These are phyloP conservation scores for Parazoanthus atlanticus DNA, from an alignment of 92 coral and sea anemone genomes.

Conservation along the genomic window DNA sequence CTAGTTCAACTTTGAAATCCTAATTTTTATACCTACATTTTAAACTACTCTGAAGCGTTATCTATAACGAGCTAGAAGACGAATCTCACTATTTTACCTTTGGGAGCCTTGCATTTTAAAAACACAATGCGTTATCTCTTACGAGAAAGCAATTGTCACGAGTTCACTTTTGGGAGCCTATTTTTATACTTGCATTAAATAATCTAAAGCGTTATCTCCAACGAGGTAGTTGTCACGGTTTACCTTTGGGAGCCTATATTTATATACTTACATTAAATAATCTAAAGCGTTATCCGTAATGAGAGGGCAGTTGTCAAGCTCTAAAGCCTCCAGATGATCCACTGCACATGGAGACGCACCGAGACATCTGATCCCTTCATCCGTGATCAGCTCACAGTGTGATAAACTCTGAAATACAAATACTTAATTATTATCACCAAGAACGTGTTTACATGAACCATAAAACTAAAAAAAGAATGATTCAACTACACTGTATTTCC, in stretches of 20 bases:
- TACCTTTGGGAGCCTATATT: too few species aligned
- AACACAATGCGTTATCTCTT: too few species aligned
- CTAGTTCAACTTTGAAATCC: neutral
- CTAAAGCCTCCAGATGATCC: constrained; percentile 92
- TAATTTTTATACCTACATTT: too few species aligned
- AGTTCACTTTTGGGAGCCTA: neutral
- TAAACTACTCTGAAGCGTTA: too few species aligned
- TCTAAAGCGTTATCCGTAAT: constrained; percentile 96
- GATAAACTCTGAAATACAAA: constrained; percentile 83
- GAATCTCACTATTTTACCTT: too few species aligned
- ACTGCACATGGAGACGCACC: constrained; percentile 96
- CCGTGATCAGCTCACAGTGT: constrained; percentile 96
- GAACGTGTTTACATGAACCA: neutral
- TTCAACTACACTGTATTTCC: neutral
- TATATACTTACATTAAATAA: constrained; percentile 80
- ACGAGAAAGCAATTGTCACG: too few species aligned
- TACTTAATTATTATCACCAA: neutral
- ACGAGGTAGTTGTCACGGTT: too few species aligned
- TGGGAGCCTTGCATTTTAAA: too few species aligned
- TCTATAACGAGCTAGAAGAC: too few species aligned
- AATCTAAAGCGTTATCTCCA: constrained; percentile 95
- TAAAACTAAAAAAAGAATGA: neutral
- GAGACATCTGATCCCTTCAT: constrained; percentile 91
- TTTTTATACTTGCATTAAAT: constrained; percentile 79
- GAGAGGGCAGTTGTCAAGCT: constrained; percentile 96